These are phyloP conservation scores for Sebastes wilsoni DNA, from an alignment of 2,797 vertebrate species.

Conservation along the genomic window DNA sequence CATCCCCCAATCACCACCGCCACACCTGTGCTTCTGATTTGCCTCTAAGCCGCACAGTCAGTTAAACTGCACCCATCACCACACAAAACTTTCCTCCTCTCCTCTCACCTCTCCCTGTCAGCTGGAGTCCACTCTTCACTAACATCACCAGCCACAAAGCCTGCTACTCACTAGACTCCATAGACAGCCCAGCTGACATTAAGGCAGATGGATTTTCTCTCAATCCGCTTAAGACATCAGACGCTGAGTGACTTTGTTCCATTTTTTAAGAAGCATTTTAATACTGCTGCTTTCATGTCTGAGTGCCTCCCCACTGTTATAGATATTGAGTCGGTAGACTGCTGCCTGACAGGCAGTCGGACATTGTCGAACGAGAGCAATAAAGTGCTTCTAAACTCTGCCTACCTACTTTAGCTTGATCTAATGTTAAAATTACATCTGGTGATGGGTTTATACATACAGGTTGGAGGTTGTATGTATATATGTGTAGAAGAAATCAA, in stretches of 20 bases:
- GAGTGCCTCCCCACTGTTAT: constrained; percentile 79
- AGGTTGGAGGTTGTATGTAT: neutral
- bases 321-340: constrained; percentile 72
- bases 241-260: constrained; percentile 75
- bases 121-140: constrained; percentile 62
- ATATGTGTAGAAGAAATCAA: neutral
- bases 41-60: constrained; percentile 24
- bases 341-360: constrained; percentile 58
- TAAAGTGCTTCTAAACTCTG: constrained; percentile 43
- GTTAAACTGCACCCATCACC: constrained; percentile 18
- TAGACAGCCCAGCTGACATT: constrained; percentile 76
- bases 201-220: constrained; percentile 83
- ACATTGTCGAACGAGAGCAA: constrained; percentile 53
- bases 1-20: constrained; percentile 35
- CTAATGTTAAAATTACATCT: constrained; percentile 15
- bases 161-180: constrained; percentile 57
- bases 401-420: constrained; percentile 29
- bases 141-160: constrained; percentile 64
- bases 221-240: constrained; percentile 86
- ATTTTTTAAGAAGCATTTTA: constrained; percentile 82
- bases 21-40: constrained; percentile 52
- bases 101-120: constrained; percentile 61
- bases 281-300: constrained; percentile 81
- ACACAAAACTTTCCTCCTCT: constrained; percentile 32
- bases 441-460: neutral